Percentiles rank a stretch among this genome's conserved stretches.
Conservation (phyloP, 2,797 vertebrate species). For the Crax fasciolata region DNA sequence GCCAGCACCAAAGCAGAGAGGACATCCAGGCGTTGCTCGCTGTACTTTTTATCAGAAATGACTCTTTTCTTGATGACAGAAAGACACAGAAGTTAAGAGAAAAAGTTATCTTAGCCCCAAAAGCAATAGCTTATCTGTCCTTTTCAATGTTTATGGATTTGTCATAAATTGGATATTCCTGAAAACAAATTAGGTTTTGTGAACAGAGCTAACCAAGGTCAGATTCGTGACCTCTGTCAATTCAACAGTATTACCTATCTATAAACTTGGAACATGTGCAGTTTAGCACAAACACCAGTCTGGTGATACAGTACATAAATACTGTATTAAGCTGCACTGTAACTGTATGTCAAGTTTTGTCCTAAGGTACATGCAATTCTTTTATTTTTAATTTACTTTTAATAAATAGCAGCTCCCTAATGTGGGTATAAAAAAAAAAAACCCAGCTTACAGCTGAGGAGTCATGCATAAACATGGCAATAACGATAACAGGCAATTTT, state of each 20-base stretch:
- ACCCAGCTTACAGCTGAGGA: neutral
- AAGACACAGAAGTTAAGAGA: neutral
- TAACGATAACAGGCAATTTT: neutral
- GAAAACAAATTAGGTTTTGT: neutral
- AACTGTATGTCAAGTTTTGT: neutral
- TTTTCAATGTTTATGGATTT: neutral
- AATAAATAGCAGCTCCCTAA: neutral
- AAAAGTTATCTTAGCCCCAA: neutral
- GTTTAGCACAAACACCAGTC: neutral
- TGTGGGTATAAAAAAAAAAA: neutral
- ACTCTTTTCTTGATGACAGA: slow-evolving; percentile 92
- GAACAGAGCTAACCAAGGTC: neutral
- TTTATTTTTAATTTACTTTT: neutral
- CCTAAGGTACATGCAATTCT: neutral
- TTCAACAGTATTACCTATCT: neutral
- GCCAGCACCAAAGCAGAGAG: slow-evolving; percentile 95
- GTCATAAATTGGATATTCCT: neutral
- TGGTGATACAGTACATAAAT: neutral
- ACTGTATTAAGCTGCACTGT: neutral
- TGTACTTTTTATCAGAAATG: slow-evolving; percentile 99
- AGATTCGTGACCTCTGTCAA: neutral
- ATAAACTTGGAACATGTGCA: neutral
- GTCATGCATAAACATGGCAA: accelerated
- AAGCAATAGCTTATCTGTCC: neutral
- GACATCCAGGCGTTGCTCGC: slow-evolving; percentile 96